Evolutionary conservation across 1,140 invertebrate genomes (phyloP).

Genomic region (Diabrotica undecimpunctata): DNA sequence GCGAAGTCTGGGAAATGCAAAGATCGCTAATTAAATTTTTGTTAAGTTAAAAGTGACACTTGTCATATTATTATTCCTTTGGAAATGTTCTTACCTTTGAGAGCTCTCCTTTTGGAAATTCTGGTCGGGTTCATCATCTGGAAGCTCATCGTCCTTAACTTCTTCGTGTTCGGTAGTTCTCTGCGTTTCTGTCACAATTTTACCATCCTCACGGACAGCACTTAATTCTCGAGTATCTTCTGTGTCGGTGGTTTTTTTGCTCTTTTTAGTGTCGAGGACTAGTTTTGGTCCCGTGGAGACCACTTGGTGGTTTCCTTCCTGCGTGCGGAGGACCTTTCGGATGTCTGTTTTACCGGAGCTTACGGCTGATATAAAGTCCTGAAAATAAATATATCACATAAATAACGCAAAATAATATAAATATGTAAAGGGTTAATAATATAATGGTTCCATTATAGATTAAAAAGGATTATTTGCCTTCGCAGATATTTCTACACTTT

Average conservation of each 20-base stretch:
- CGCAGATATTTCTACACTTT: no score
- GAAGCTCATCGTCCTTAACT: constrained; percentile 71
- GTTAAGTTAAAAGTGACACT: no score
- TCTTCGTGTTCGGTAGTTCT: constrained; percentile 79
- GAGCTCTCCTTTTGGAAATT: constrained; percentile 55
- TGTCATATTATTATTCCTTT: no score
- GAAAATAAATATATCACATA: constrained; percentile 42
- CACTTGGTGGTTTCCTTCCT: constrained; percentile 51
- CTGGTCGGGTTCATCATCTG: constrained; percentile 53
- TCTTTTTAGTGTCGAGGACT: constrained; percentile 71
- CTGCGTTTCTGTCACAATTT: constrained; percentile 77
- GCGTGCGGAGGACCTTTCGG: constrained; percentile 61
- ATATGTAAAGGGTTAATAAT: no score
- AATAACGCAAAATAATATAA: no score
- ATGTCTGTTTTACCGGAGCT: constrained; percentile 64
- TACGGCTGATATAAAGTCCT: constrained; percentile 72
- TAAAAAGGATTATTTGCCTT: no score
- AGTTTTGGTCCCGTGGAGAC: constrained; percentile 64
- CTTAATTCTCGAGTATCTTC: constrained; percentile 65
- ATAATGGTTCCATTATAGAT: no score
- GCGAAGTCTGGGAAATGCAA: no score
- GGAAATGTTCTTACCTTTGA: constrained; percentile 46
- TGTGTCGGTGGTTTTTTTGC: constrained; percentile 76
- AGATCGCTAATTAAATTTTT: no score
- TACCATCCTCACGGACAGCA: constrained; percentile 63